Base-by-base conservation (phyloP, 1,140 invertebrate genomes). In the Samia ricini region DNA sequence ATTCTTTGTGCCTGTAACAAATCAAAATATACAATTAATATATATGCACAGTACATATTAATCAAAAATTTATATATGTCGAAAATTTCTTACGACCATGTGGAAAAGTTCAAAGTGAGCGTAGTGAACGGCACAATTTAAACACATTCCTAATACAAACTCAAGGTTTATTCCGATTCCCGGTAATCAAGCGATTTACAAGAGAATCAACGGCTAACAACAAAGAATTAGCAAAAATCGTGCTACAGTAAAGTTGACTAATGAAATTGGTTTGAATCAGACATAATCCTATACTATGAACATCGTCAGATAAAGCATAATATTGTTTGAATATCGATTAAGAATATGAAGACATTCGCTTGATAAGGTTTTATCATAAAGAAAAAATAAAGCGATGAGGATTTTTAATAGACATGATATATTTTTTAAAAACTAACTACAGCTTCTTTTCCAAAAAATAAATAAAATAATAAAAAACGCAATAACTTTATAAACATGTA, bases 1-100 rank as follows among this genome's bases (percentile, higher is more conserved):
- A 89, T 89, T 74, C 81, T 89, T 72, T 86, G 86, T 69, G 82
- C 74, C 86, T 89, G 78, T 8, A 89, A 87, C 72, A 80, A 85
- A 42, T 59, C 24, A 52, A 51, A 60, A 63, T 56, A 15, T 24
- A 26, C n/a, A 23, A 15, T 56, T 22, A 22, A 51, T 10, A 19
- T 51, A 51, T 51, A 51, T 51, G n/a, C n/a, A n/a, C n/a, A n/a
- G n/a, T n/a, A n/a, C n/a, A n/a, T n/a, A n/a, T n/a, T n/a, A n/a
- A n/a, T 51, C 18, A 51, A 22, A 21, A 12, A 19, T 51, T 2
- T 5, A 21, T 7, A 19, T 51, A 51, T 51, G 12, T 7, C 33
- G 4, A 12, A 42, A 42, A 42, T 42, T 12, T 42, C 33, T 0
- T 15, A 12, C 33, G n/a, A 42, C 21, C 36, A 49, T 36, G 57